Evolutionary conservation across 2,113 vertebrate genomes (phyloP).

Genomic region (Elanus axillaris): DNA sequence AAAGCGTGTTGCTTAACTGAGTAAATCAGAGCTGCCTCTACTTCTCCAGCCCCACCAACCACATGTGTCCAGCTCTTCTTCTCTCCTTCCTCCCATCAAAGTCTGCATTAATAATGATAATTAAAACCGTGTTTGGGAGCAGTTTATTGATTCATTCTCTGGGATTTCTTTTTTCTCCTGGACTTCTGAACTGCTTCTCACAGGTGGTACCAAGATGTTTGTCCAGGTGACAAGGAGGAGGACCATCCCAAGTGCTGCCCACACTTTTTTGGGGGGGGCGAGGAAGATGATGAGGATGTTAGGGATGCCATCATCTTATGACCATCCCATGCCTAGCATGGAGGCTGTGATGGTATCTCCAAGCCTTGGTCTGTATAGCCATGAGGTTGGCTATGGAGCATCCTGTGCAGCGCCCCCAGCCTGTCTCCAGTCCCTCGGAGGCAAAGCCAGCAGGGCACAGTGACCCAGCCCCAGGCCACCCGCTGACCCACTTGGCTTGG

Average conservation of each 20-base stretch:
- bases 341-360: background rate
- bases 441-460: background rate
- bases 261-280: background rate
- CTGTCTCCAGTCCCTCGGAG: rapidly evolving
- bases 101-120: background rate
- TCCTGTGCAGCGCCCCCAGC: background rate
- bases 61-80: background rate
- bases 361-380: background rate
- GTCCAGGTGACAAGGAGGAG: background rate
- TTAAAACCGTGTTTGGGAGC: background rate
- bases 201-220: background rate
- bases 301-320: background rate
- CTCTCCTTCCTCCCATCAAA: background rate
- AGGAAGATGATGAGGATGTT: background rate
- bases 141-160: background rate
- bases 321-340: background rate
- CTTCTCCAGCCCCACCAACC: background rate
- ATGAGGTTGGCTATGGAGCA: background rate
- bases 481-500: background rate
- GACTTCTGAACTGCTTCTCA: background rate
- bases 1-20: rapidly evolving
- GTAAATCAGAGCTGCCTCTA: background rate
- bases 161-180: background rate
- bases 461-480: background rate
- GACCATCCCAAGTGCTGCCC: background rate